A percentile compares a stretch with the other conserved stretches of the same genome.
Evolutionary conservation across 2,888 invertebrate species (phyloP).

Genomic region (Polymixis flavicincta): DNA sequence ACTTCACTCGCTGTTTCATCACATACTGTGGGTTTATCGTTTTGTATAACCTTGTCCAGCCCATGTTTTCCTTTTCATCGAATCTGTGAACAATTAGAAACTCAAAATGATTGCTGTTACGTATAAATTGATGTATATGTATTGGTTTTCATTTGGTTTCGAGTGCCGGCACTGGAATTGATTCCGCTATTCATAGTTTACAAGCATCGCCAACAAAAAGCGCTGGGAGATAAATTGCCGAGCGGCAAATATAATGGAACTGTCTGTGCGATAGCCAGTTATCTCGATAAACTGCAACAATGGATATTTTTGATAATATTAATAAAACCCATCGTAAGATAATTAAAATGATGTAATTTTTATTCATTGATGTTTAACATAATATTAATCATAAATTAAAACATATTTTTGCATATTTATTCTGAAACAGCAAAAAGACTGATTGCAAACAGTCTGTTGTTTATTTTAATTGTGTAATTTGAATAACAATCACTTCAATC

Average conservation of each 20-base stretch:
- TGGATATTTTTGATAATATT: slow-evolving; percentile 72
- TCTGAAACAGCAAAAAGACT: background rate
- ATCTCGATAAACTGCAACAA: slow-evolving; percentile 73
- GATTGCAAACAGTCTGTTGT: background rate
- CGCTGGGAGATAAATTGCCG: slow-evolving; percentile 79
- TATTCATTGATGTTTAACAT: slow-evolving; percentile 24
- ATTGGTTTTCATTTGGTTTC: slow-evolving; percentile 69
- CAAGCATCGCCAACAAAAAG: slow-evolving; percentile 79
- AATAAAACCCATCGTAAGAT: slow-evolving; percentile 67
- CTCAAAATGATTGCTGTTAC: slow-evolving; percentile 49
- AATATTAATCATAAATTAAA: slow-evolving; percentile 4
- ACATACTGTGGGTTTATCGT: slow-evolving; percentile 62
- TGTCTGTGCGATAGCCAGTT: slow-evolving; percentile 75
- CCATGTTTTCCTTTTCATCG: slow-evolving; percentile 66
- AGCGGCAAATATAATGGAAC: slow-evolving; percentile 79
- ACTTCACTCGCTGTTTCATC: slow-evolving; percentile 64
- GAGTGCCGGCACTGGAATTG: slow-evolving; percentile 72
- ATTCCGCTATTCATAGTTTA: slow-evolving; percentile 81
- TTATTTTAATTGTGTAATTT: slow-evolving; percentile 5
- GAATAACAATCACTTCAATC: background rate
- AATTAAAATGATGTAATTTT: slow-evolving; percentile 39
- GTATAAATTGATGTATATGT: slow-evolving; percentile 59
- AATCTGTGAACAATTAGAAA: slow-evolving; percentile 74
- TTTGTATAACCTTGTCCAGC: slow-evolving; percentile 54
- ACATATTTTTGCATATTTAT: background rate